phyloP scores from a whole-genome alignment of 1,140 invertebrate species.

The Drosophila murphyi region DNA sequence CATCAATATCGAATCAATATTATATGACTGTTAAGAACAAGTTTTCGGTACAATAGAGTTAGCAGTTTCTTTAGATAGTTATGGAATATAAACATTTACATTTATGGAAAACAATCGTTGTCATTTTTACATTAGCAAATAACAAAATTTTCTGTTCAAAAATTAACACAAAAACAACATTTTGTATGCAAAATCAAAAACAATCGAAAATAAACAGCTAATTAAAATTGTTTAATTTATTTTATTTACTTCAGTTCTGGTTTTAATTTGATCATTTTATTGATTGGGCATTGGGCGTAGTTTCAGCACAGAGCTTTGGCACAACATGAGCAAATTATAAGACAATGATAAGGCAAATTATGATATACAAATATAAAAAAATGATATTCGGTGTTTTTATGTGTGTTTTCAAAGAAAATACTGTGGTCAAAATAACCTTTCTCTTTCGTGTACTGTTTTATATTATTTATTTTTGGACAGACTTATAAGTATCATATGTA shows the following conservation, averaged over 20 bases:
- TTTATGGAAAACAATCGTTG: constrained; percentile 31
- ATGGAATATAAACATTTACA: constrained; percentile 33
- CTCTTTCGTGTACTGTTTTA: constrained; percentile 36
- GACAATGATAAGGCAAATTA: constrained; percentile 33
- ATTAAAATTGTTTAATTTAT: constrained; percentile 11
- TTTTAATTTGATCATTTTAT: constrained; percentile 26
- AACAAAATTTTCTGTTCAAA: constrained; percentile 49
- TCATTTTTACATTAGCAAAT: constrained; percentile 61
- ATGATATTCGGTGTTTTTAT: constrained; percentile 11
- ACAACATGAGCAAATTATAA: constrained; percentile 24
- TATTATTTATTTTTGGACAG: constrained; percentile 12
- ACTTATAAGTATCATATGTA: constrained; percentile 16
- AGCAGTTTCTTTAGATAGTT: constrained; percentile 57
- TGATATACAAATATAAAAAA: constrained; percentile 20
- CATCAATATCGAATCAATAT: constrained; percentile 62
- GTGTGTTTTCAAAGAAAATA: constrained; percentile 4
- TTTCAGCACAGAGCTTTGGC: constrained; percentile 12
- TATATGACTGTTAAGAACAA: constrained; percentile 47
- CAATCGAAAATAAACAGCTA: constrained; percentile 42
- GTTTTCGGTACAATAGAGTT: constrained; percentile 46
- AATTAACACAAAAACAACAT: constrained; percentile 59
- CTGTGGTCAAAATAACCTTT: constrained; percentile 71
- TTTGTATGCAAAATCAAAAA: constrained; percentile 47
- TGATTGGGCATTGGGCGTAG: constrained; percentile 33
- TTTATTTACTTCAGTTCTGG: not conserved